Percentiles rank a stretch among this genome's conserved stretches.
Evolutionary conservation across 2,797 vertebrate genomes (phyloP).

Genomic region (Liasis olivaceus): DNA sequence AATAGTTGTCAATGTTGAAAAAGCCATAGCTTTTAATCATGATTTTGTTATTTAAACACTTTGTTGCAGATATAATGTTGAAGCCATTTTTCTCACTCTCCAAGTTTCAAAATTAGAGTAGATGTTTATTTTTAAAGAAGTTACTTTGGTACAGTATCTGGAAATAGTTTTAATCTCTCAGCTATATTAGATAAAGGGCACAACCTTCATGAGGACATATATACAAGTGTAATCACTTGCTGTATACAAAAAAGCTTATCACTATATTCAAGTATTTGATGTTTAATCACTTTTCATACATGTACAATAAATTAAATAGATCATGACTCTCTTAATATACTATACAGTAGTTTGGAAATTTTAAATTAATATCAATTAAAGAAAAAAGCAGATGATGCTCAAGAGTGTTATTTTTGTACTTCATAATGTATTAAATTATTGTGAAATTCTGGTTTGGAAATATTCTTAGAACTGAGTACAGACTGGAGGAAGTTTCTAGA

Average conservation of each 20-base stretch:
- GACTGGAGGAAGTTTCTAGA: slow-evolving; percentile 26
- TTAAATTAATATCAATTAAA: neutral
- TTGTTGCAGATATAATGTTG: neutral
- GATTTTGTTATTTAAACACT: neutral
- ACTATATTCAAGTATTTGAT: neutral
- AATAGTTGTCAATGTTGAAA: rapidly evolving
- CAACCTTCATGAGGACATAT: neutral
- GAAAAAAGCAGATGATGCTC: neutral
- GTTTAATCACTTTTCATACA: neutral
- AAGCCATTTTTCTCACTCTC: neutral
- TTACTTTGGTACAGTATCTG: neutral
- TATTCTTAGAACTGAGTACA: neutral
- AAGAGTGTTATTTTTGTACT: neutral
- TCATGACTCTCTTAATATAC: neutral
- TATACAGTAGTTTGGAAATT: neutral
- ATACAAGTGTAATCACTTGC: neutral
- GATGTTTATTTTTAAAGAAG: neutral
- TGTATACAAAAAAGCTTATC: neutral
- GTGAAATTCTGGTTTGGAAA: neutral
- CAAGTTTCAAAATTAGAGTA: neutral
- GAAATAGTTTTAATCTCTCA: neutral
- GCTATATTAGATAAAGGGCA: neutral
- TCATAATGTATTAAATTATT: neutral
- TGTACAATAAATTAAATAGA: neutral
- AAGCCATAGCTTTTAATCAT: neutral